A percentile compares a stretch with the other conserved stretches of the same genome.
These are phyloP conservation scores for Ellobius talpinus DNA, from an alignment of 2,113 vertebrate genomes.

Conservation along the genomic window DNA sequence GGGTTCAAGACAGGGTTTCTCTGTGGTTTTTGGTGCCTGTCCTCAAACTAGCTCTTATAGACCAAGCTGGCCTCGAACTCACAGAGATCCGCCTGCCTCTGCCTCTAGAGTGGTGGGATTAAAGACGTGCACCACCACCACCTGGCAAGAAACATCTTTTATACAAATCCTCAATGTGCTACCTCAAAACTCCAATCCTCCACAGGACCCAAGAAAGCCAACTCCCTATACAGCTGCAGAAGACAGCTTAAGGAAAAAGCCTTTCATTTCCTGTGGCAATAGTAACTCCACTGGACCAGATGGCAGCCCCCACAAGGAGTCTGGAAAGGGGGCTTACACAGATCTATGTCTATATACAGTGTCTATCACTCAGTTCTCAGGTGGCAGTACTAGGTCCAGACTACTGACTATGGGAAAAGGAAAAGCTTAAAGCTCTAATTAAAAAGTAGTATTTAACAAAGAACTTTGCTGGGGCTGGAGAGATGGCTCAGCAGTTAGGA, in stretches of 20 bases:
- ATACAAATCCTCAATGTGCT: not conserved
- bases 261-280: not conserved
- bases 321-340: not conserved
- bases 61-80: too few species aligned
- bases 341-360: not conserved
- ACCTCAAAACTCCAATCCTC: not conserved
- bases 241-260: not conserved
- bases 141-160: not conserved
- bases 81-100: too few species aligned
- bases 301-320: not conserved
- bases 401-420: not conserved
- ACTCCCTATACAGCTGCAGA: not conserved
- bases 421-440: not conserved
- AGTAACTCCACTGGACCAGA: not conserved
- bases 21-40: too few species aligned
- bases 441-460: conserved; percentile 22
- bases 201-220: not conserved
- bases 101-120: too few species aligned
- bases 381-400: not conserved
- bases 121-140: too few species aligned
- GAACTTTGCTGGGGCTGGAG: not conserved
- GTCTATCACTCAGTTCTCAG: not conserved
- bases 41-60: too few species aligned
- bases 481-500: too few species aligned
- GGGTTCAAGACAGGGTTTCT: too few species aligned